Evolutionary conservation across 2,888 invertebrate species (phyloP).

Genomic region (Luperina testacea): DNA sequence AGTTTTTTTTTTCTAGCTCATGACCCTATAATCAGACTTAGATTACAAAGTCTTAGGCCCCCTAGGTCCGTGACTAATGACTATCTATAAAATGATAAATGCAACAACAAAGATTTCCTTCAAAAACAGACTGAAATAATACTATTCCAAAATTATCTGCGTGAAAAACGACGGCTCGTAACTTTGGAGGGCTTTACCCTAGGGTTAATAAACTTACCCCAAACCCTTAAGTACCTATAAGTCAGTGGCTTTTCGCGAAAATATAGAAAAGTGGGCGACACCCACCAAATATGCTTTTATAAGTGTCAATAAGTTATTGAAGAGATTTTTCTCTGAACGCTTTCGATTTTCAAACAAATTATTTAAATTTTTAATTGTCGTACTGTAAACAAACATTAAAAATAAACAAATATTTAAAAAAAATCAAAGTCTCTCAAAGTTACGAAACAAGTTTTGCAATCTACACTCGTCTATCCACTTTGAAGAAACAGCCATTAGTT

Average conservation of each 20-base stretch:
- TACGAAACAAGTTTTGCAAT: no score
- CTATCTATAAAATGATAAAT: not conserved
- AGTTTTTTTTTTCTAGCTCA: not conserved
- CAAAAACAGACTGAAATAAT: not conserved
- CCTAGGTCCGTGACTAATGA: not conserved
- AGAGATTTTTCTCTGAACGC: not conserved
- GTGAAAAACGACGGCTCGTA: conserved; percentile 28
- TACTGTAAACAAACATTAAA: no score
- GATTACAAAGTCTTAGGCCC: not conserved
- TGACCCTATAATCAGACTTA: no score
- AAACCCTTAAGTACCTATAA: conserved; percentile 36
- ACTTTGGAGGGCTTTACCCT: conserved; percentile 43
- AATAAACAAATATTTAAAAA: no score
- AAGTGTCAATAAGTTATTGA: conserved; percentile 14
- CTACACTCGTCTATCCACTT: no score
- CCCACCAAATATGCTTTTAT: conserved; percentile 1
- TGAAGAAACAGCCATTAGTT: no score
- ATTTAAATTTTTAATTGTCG: no score
- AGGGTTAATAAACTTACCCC: conserved; percentile 60
- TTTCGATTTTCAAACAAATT: no score
- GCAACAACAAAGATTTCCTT: not conserved
- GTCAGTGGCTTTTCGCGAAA: conserved; percentile 53
- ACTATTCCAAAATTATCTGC: conserved; percentile 17
- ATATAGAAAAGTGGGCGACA: conserved; percentile 52
- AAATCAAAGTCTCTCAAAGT: no score